Percentiles rank a stretch among this genome's conserved stretches.
Evolutionary conservation across 2,888 invertebrate species (phyloP).

Genomic region (Meteorus colon): DNA sequence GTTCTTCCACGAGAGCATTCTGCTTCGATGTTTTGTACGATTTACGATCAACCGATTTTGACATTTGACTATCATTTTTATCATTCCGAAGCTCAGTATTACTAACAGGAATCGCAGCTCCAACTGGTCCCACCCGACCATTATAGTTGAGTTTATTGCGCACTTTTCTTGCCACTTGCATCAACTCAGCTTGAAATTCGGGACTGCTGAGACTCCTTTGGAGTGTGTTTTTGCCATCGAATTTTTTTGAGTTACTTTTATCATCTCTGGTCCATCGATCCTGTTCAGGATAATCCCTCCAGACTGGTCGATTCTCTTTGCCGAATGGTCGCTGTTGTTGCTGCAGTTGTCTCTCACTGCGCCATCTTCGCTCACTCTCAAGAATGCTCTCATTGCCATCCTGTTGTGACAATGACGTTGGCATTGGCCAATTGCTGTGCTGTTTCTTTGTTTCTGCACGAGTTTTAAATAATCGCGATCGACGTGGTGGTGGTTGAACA

Average conservation of each 20-base stretch:
- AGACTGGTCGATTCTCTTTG: conserved; percentile 49
- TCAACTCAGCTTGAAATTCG: conserved; percentile 76
- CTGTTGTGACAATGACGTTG: conserved; percentile 41
- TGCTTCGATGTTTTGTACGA: conserved; percentile 7
- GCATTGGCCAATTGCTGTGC: conserved; percentile 58
- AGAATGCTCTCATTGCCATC: conserved; percentile 47
- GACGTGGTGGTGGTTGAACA: conserved; percentile 72
- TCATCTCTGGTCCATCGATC: conserved; percentile 52
- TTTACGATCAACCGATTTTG: conserved; percentile 42
- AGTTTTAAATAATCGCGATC: conserved; percentile 83
- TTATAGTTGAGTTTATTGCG: conserved; percentile 62
- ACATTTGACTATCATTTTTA: conserved; percentile 43
- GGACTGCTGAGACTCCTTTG: conserved; percentile 74
- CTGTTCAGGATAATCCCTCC: conserved; percentile 49
- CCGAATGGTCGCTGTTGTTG: conserved; percentile 21
- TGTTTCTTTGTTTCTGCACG: conserved; percentile 81
- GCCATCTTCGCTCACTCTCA: conserved; percentile 52
- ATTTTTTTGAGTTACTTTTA: conserved; percentile 58
- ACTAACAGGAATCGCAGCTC: conserved; percentile 49
- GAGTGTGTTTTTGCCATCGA: conserved; percentile 69
- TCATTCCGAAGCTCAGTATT: conserved; percentile 49
- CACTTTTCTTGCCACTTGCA: conserved; percentile 64
- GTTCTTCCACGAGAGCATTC: conserved; percentile 27
- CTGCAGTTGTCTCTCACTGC: conserved; percentile 43
- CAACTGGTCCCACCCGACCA: conserved; percentile 54